Evolutionary conservation across 2,888 invertebrate species (phyloP), one percentile per base, ranked within the genome.

Genomic region (Rutpela maculata): DNA sequence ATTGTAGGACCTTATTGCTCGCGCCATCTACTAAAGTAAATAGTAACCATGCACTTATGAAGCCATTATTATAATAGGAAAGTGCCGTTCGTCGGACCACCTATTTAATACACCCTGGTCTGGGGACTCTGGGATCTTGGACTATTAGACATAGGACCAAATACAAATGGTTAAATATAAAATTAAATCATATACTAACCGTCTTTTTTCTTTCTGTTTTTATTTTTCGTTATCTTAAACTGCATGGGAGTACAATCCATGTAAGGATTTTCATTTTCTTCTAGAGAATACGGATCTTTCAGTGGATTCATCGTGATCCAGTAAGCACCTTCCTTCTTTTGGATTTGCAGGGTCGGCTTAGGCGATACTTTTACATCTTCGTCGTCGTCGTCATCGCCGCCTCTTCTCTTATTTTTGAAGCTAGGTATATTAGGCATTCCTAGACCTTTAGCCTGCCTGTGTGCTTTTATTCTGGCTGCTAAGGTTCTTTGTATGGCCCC

Each of bases 231-330:
- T 26, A 95, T 94, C 87, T 92, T 93, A 84, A 94, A 94, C 75
- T 93, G 91, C 87, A 94, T 90, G 0, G 94, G 94, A 77, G 93
- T 93, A 85, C 94, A 94, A 73, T 93, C 92, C 57, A 93, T 92
- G 84, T 94, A 94, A 0, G 94, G 94, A 86, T 94, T 92, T 83
- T 94, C 94, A 79, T 92, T 92, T 0, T 91, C 90, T 1, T 88
- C 89, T 59, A 94, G 88, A 22, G 91, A 91, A 0, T 91, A 90
- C 0, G 93, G 89, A 83, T 94, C 92, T 88, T 94, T 94, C 2
- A 94, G 86, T 0, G 94, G 94, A 74, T 93, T 92, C 85, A 95
- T 92, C 84, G 93, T 93, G 81, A 94, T 93, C 31, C 92, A 91
- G 84, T 93, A 94, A 1, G 91, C 90, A 2, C 94, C 94, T 57